phyloP scores from a whole-genome alignment of 2,797 vertebrate genomes.

The Myotis myotis region DNA sequence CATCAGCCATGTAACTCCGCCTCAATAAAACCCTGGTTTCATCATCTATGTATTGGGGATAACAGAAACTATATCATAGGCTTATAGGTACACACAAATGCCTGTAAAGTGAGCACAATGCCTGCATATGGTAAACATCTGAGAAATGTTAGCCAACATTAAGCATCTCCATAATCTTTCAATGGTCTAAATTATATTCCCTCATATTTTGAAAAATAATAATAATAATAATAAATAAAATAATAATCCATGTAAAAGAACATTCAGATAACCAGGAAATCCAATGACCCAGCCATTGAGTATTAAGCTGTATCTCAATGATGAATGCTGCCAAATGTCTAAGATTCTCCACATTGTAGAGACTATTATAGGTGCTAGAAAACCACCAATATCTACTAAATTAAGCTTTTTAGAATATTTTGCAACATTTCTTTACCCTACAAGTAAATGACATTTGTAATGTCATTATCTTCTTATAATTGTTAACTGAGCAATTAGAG shows the following conservation, averaged over 20 bases:
- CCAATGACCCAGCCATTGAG: constrained; percentile 19
- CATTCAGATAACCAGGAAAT: background rate
- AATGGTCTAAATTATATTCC: background rate
- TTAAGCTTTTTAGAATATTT: constrained; percentile 16
- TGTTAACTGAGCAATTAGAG: constrained; percentile 14
- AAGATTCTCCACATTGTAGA: background rate
- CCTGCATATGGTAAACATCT: background rate
- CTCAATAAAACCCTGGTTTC: background rate
- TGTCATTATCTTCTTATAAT: background rate
- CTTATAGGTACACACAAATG: background rate
- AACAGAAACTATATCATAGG: background rate
- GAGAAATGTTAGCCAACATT: background rate
- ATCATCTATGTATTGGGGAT: background rate
- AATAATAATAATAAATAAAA: too few relatives aligned
- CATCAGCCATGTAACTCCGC: background rate
- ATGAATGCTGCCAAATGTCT: constrained; percentile 4
- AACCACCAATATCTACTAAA: background rate
- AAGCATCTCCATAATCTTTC: background rate
- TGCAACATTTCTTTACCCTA: background rate
- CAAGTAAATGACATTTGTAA: background rate
- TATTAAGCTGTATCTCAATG: background rate
- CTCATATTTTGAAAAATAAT: background rate
- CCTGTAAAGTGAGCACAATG: background rate
- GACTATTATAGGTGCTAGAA: background rate
- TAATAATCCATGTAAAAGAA: background rate